phyloP scores from a whole-genome alignment of 2,888 invertebrate species.

The Cantharis lateralis region DNA sequence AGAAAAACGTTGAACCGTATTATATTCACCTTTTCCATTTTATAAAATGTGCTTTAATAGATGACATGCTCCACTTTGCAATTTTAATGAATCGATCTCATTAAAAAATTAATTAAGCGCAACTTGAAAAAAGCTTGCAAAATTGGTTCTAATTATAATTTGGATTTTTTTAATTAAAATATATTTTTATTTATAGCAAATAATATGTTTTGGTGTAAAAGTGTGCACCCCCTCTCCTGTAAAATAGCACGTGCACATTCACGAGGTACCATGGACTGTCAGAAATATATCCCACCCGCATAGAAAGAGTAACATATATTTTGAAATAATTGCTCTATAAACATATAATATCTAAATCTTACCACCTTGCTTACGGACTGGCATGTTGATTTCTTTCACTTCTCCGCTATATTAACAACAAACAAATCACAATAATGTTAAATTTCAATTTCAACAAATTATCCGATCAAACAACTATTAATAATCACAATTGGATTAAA shows the following conservation, averaged over 20 bases:
- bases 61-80: neutral
- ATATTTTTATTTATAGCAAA: neutral
- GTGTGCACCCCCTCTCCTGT: constrained; percentile 21
- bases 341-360: constrained; percentile 49
- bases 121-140: neutral
- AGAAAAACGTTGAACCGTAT: neutral
- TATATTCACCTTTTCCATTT: neutral
- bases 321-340: neutral
- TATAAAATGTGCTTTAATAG: neutral
- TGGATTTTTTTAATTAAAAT: neutral
- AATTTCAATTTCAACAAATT: neutral
- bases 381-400: constrained; percentile 57
- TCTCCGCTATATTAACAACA: neutral
- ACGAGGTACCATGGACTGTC: constrained; percentile 29
- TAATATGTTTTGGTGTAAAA: constrained; percentile 1
- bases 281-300: constrained; percentile 27
- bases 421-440: neutral
- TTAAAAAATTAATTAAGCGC: neutral
- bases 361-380: constrained; percentile 78
- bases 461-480: neutral
- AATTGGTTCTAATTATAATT: neutral
- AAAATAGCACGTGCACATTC: constrained; percentile 32
- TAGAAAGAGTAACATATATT: neutral
- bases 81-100: neutral
- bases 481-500: constrained; percentile 2